Evolutionary conservation across 1,140 invertebrate genomes (phyloP).

Genomic region (Drosophila insularis): DNA sequence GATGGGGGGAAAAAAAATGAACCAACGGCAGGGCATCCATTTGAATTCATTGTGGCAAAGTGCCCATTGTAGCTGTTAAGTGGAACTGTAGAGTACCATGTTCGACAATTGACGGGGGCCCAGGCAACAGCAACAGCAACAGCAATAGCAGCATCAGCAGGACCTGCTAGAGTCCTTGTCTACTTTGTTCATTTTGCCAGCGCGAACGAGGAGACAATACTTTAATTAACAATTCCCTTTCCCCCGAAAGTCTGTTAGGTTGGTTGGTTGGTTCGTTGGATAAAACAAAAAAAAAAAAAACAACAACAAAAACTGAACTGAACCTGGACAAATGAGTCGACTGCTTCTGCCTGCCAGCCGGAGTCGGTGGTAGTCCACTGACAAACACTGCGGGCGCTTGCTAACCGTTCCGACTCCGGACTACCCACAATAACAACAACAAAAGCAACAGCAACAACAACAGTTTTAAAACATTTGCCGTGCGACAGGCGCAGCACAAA

Average conservation of each 20-base stretch:
- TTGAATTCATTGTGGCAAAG: constrained; percentile 81
- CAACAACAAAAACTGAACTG: constrained; percentile 33
- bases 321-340: constrained; percentile 80
- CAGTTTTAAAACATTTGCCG: constrained; percentile 62
- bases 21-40: constrained; percentile 73
- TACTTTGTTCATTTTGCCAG: constrained; percentile 80
- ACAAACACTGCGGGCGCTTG: constrained; percentile 75
- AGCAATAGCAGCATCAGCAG: constrained; percentile 8
- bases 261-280: constrained; percentile 1
- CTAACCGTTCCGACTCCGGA: constrained; percentile 67
- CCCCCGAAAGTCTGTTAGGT: constrained; percentile 32
- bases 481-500: constrained; percentile 71
- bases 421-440: constrained; percentile 46
- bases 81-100: constrained; percentile 81
- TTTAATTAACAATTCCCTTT: constrained; percentile 82
- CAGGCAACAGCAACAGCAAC: constrained; percentile 41
- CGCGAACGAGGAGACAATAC: constrained; percentile 79
- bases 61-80: constrained; percentile 82
- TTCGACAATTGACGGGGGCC: constrained; percentile 80
- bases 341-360: constrained; percentile 32
- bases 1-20: constrained; percentile 26
- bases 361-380: constrained; percentile 63
- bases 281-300: constrained; percentile 22
- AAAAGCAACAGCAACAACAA: constrained; percentile 25
- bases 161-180: constrained; percentile 68